Base-by-base conservation (phyloP, 2,797 vertebrate genomes). In the Labeo calbasu region DNA sequence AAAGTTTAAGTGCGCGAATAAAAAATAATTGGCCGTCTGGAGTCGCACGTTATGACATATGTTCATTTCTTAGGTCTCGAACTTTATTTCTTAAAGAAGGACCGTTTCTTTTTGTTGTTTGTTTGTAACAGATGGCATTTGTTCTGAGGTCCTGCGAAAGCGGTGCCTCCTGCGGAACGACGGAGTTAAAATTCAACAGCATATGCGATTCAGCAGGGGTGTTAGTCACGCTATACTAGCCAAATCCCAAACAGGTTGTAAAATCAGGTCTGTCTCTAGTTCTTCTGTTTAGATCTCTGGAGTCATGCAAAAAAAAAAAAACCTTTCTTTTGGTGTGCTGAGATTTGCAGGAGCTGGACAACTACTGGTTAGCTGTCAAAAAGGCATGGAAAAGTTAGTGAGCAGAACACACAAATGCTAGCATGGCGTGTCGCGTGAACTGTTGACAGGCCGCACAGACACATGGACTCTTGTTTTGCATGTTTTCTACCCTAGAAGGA, bases 191-290 rank as follows among this genome's bases (percentile, higher is more conserved):
- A 95, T 95, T 93, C 93, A 94, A 90, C 89, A 94, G 92, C 94
- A 94, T 95, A 95, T 95, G 95, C 88, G 92, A 88, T 95, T 90
- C 94, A 92, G 93, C 92, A 93, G 92, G 93, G 93, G 94, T 94
- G 93, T 95, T 95, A 94, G 94, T 94, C 93, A 95, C 92, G 92
- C 92, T 92, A 91, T 92, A 89, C 90, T 90, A 91, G 92, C 93
- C 94, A 94, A 94, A 94, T 95, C 94, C 94, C 93, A 94, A 94
- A 94, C 93, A 94, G 93, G 94, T 95, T 94, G 93, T 95, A 95
- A 95, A 95, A 92, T 90, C 92, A 92, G 91, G 92, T 93, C 92
- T 92, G 91, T 93, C 93, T 93, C 91, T 90, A 88, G 90, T 91
- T 89, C 90, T 88, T 91, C 88, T 91, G 90, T 93, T 92, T 91